Evolutionary conservation across 2,888 invertebrate species (phyloP).

Genomic region (Chironomus riparius): DNA sequence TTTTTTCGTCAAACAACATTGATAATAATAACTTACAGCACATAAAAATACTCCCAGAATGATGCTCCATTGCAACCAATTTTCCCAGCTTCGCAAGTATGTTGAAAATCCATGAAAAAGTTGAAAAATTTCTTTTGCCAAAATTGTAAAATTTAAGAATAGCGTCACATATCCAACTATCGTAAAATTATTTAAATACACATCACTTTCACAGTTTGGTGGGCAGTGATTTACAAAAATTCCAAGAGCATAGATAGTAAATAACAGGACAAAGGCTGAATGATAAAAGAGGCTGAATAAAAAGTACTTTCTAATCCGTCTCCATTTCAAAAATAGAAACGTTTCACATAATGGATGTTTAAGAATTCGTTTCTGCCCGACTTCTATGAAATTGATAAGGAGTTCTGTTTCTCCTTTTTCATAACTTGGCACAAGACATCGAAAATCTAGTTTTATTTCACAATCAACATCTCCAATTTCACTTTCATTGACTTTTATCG

Average conservation of each 20-base stretch:
- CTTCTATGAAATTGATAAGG: constrained; percentile 63
- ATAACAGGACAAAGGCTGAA: constrained; percentile 62
- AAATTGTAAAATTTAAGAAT: constrained; percentile 52
- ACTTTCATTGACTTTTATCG: constrained; percentile 70
- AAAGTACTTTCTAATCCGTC: constrained; percentile 71
- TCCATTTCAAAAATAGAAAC: constrained; percentile 75
- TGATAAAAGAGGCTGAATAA: constrained; percentile 69
- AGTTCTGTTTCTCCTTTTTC: constrained; percentile 61
- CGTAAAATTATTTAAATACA: constrained; percentile 33
- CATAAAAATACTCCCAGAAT: constrained; percentile 61
- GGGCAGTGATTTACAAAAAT: constrained; percentile 40
- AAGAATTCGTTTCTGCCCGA: constrained; percentile 66
- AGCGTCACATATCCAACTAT: constrained; percentile 52
- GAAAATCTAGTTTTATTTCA: constrained; percentile 61
- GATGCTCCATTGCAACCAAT: constrained; percentile 73
- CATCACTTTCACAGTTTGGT: constrained; percentile 31
- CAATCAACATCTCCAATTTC: constrained; percentile 81
- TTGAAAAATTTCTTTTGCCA: constrained; percentile 59
- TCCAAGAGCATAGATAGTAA: constrained; percentile 62
- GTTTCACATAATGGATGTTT: constrained; percentile 81
- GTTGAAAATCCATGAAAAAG: constrained; percentile 56
- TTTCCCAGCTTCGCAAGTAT: constrained; percentile 76
- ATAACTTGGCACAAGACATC: constrained; percentile 51
- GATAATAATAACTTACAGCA: constrained; percentile 44
- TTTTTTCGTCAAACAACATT: neutral